A percentile compares a stretch with the other conserved stretches of the same genome.
Conservation (phyloP, 2,888 invertebrate species). For the Lasioglossum leucozonium region DNA sequence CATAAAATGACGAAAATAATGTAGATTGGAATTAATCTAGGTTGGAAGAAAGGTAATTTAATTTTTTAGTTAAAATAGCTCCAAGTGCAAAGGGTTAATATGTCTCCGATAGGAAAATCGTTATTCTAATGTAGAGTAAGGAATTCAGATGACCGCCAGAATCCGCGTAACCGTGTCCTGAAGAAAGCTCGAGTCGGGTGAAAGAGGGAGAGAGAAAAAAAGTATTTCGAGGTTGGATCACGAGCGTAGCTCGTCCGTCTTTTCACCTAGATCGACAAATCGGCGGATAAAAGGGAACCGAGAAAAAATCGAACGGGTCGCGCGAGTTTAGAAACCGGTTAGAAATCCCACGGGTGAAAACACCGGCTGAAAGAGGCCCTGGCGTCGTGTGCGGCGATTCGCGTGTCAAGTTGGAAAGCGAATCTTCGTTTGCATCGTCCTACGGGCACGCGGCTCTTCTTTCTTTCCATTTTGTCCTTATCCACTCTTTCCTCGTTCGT, state of each 20-base stretch:
- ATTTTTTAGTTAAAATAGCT: too few species aligned
- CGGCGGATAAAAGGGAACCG: slow-evolving; percentile 42
- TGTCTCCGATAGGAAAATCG: too few species aligned
- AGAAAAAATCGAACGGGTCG: slow-evolving; percentile 69
- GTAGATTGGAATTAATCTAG: too few species aligned
- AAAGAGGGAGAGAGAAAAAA: neutral
- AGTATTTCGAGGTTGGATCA: neutral
- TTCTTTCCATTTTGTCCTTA: neutral
- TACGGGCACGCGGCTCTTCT: slow-evolving; percentile 17
- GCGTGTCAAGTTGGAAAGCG: slow-evolving; percentile 54
- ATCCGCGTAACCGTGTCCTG: neutral
- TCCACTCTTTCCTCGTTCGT: too few species aligned
- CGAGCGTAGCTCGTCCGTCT: slow-evolving; percentile 7
- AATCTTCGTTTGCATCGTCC: slow-evolving; percentile 53
- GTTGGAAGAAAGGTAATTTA: too few species aligned
- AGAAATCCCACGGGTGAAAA: slow-evolving; percentile 66
- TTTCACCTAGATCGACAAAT: slow-evolving; percentile 49
- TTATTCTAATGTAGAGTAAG: neutral
- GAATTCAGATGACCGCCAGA: neutral
- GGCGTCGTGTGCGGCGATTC: slow-evolving; percentile 20
- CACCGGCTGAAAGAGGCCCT: slow-evolving; percentile 51
- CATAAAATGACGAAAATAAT: too few species aligned
- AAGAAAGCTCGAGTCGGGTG: neutral
- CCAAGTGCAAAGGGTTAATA: too few species aligned
- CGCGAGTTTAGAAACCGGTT: slow-evolving; percentile 72